Percentiles rank a stretch among this genome's conserved stretches.
These are phyloP conservation scores for Novumbra hubbsi DNA, from an alignment of 2,797 vertebrate genomes.

Conservation along the genomic window DNA sequence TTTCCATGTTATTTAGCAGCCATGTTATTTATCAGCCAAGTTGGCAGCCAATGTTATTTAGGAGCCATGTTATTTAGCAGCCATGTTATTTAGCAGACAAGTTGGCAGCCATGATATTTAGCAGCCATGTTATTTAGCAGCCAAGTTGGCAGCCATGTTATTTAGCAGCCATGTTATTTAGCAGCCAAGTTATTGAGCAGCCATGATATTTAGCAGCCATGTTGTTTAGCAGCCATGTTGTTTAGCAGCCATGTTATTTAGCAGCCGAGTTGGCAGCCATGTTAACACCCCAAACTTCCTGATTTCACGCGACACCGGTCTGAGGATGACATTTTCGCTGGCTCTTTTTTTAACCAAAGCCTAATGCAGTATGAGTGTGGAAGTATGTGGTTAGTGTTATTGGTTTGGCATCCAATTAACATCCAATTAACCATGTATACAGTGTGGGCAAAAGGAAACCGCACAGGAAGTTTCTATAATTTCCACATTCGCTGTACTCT, in stretches of 20 bases:
- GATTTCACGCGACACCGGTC: slow-evolving; percentile 34
- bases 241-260: no score
- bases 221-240: no score
- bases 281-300: slow-evolving; percentile 20
- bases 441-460: background rate
- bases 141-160: no score
- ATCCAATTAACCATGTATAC: background rate
- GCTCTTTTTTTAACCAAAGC: slow-evolving; percentile 16
- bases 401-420: slow-evolving; percentile 10
- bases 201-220: no score
- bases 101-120: no score
- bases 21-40: no score
- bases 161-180: no score
- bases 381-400: slow-evolving; percentile 6
- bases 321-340: slow-evolving; percentile 27
- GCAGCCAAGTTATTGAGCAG: no score
- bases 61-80: no score
- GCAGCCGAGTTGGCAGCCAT: background rate
- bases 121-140: no score
- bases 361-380: slow-evolving; percentile 31
- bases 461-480: background rate
- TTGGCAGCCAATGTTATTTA: no score
- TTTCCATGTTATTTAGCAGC: background rate
- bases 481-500: background rate
- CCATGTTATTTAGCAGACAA: no score